Percentiles rank a stretch among this genome's conserved stretches.
Conservation (phyloP, 2,888 invertebrate genomes). For the Caradrina clavipalpis region DNA sequence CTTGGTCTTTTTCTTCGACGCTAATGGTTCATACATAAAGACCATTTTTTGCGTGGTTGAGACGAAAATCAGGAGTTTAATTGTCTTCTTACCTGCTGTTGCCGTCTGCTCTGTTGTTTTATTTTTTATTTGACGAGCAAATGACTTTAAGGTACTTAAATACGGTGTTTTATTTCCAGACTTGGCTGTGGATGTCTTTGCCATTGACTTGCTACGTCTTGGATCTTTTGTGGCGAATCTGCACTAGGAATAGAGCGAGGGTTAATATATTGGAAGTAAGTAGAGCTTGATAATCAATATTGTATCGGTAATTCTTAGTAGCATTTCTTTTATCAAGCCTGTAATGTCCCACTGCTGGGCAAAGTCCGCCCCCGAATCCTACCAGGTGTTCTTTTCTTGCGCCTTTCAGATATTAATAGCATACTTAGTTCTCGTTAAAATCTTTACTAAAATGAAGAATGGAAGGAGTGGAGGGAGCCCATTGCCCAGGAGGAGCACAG, state of each 20-base stretch:
- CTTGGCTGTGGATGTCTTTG: conserved; percentile 85
- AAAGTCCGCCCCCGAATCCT: too few relatives aligned
- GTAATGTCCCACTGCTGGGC: too few relatives aligned
- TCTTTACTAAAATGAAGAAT: too few relatives aligned
- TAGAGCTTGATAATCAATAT: not conserved
- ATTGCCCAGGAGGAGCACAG: too few relatives aligned
- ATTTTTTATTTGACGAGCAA: not conserved
- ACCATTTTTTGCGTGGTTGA: not conserved
- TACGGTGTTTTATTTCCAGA: conserved; percentile 74
- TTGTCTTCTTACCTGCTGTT: conserved; percentile 8
- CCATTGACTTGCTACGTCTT: conserved; percentile 81
- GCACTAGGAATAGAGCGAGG: conserved; percentile 79
- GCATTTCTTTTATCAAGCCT: too few relatives aligned
- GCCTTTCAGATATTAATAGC: too few relatives aligned
- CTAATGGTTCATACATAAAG: not conserved
- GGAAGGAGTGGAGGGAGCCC: too few relatives aligned
- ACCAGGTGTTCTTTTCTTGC: too few relatives aligned
- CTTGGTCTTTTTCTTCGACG: not conserved
- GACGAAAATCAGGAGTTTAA: conserved; percentile 18
- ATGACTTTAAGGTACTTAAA: conserved; percentile 18
- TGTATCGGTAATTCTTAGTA: too few relatives aligned
- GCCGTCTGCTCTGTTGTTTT: not conserved
- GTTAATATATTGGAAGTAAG: conserved; percentile 82
- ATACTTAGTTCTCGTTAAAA: too few relatives aligned
- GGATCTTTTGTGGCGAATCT: conserved; percentile 85